Conservation (phyloP, 2,113 vertebrate species). For the Podocnemis expansa region DNA sequence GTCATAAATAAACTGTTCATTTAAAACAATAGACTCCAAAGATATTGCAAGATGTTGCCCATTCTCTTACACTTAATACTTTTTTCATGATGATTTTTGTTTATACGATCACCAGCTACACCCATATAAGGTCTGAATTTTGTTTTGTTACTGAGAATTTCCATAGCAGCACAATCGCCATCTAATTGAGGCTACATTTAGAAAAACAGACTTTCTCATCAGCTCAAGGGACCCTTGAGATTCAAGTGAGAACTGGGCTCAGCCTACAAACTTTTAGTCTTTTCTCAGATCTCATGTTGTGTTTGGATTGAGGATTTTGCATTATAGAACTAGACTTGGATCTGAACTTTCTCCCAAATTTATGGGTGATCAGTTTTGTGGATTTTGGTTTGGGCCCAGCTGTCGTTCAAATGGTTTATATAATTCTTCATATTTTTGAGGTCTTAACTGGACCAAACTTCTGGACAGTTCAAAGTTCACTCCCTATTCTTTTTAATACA, state of each 20-base stretch:
- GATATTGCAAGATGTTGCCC: not conserved
- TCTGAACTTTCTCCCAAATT: not conserved
- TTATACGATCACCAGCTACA: constrained; percentile 35
- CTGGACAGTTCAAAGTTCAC: not conserved
- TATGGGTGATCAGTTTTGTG: not conserved
- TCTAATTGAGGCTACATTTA: constrained; percentile 40
- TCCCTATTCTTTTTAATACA: not conserved
- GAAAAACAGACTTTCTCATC: constrained; percentile 53
- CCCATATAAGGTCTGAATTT: constrained; percentile 61
- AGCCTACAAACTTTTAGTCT: constrained; percentile 58
- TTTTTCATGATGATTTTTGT: constrained; percentile 29
- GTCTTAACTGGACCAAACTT: not conserved
- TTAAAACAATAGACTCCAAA: not conserved
- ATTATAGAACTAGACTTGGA: not conserved
- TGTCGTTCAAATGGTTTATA: not conserved
- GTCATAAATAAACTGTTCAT: not conserved
- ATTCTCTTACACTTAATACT: not conserved
- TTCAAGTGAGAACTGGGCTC: constrained; percentile 55
- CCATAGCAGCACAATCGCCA: constrained; percentile 47
- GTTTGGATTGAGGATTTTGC: constrained; percentile 6
- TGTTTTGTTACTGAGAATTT: constrained; percentile 71
- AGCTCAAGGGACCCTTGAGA: constrained; percentile 60
- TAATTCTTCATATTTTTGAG: not conserved
- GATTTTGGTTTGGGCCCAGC: not conserved
- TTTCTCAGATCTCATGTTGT: constrained; percentile 29